Conservation (phyloP, 2,888 invertebrate species). For the Opisthograptis luteolata region DNA sequence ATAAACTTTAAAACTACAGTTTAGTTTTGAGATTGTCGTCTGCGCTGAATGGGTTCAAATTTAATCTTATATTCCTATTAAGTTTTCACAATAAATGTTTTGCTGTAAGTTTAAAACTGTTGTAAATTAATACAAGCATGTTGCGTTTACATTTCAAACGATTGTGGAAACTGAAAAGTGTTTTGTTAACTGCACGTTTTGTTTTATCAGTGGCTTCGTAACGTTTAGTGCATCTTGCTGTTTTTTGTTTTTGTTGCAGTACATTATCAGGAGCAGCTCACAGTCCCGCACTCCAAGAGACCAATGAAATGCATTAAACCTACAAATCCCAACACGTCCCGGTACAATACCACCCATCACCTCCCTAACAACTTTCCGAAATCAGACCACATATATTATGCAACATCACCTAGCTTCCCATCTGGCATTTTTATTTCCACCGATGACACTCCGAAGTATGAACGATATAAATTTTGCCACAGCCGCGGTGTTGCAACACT, state of each 20-base stretch:
- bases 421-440: too few relatives aligned
- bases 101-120: too few relatives aligned
- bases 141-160: neutral
- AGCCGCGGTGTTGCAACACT: too few relatives aligned
- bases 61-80: too few relatives aligned
- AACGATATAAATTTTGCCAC: too few relatives aligned
- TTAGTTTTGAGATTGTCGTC: too few relatives aligned
- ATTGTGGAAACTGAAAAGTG: conserved; percentile 18
- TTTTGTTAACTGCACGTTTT: conserved; percentile 55
- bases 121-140: too few relatives aligned
- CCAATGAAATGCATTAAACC: conserved; percentile 59
- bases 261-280: conserved; percentile 70
- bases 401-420: neutral
- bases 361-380: conserved; percentile 24
- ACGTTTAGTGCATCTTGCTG: conserved; percentile 78
- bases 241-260: conserved; percentile 81
- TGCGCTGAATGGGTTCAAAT: too few relatives aligned
- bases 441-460: too few relatives aligned
- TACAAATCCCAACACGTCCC: conserved; percentile 38
- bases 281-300: conserved; percentile 64
- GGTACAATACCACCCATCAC: conserved; percentile 31
- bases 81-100: conserved; percentile 9
- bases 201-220: conserved; percentile 55
- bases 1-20: too few relatives aligned
- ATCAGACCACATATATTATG: conserved; percentile 4